Percentiles rank a stretch among this genome's conserved stretches.
Evolutionary conservation across 2,113 vertebrate genomes (phyloP).

Genomic region (Myanophis thanlyinensis): DNA sequence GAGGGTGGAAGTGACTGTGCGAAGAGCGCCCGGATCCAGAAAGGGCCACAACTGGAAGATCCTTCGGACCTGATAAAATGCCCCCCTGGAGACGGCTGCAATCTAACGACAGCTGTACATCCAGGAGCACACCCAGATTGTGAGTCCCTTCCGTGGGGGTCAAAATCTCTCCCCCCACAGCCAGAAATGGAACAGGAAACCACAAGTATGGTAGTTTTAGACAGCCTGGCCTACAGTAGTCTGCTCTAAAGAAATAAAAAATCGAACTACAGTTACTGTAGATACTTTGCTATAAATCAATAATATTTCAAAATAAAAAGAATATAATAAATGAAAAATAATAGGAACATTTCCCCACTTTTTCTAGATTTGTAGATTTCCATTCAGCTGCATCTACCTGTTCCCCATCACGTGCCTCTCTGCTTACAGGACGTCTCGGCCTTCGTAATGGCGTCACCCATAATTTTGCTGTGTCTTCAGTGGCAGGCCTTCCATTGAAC

Average conservation of each 20-base stretch:
- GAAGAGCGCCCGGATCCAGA: no score
- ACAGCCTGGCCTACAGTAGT: not conserved
- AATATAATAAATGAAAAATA: not conserved
- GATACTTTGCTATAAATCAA: not conserved
- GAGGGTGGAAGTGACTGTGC: no score
- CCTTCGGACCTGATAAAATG: no score
- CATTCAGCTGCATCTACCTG: slow-evolving; percentile 93
- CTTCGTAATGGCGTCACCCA: slow-evolving; percentile 88
- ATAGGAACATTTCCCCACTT: not conserved
- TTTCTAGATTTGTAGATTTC: slow-evolving; percentile 86
- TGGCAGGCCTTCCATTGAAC: slow-evolving; percentile 87
- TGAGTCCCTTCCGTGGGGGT: no score
- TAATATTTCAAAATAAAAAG: not conserved
- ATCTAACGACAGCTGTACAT: no score
- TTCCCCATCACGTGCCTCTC: slow-evolving; percentile 89
- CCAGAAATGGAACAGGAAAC: no score
- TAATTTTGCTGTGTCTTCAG: slow-evolving; percentile 85
- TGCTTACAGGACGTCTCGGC: slow-evolving; percentile 90
- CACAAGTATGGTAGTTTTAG: not conserved
- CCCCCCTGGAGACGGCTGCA: no score
- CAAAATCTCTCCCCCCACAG: no score
- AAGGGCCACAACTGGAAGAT: no score
- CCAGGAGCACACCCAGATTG: no score
- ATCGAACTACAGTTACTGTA: not conserved
- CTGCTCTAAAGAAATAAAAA: not conserved